Evolutionary conservation across 2,888 invertebrate genomes (phyloP).

Genomic region (Endomychus coccineus): DNA sequence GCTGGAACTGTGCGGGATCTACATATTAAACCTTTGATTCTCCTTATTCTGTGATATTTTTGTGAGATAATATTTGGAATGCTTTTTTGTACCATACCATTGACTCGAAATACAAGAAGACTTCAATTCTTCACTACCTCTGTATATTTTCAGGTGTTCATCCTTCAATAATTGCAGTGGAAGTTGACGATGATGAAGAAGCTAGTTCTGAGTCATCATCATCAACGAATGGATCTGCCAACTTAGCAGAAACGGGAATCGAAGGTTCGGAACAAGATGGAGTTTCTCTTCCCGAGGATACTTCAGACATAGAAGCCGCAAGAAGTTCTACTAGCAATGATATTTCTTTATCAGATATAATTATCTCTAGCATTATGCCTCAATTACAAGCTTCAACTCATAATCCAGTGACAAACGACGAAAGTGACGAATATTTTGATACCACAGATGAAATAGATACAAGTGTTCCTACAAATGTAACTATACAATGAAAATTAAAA

Average conservation of each 20-base stretch:
- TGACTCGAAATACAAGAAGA: not conserved
- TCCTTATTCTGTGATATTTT: no score
- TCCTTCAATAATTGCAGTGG: slow-evolving; percentile 37
- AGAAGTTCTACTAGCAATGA: not conserved
- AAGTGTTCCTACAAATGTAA: slow-evolving; percentile 3
- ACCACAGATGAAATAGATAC: slow-evolving; percentile 17
- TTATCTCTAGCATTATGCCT: not conserved
- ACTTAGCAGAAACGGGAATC: slow-evolving; percentile 29
- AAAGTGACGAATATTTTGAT: slow-evolving; percentile 26
- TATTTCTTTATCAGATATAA: not conserved
- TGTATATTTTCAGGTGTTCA: slow-evolving; percentile 34
- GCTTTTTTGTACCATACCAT: not conserved
- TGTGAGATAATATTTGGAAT: not conserved
- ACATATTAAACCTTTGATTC: no score
- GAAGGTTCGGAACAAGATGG: slow-evolving; percentile 24
- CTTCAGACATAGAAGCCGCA: not conserved
- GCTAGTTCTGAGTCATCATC: slow-evolving; percentile 23
- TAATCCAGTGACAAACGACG: not conserved
- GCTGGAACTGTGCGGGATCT: no score
- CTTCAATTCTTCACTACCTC: not conserved
- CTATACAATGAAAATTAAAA: not conserved
- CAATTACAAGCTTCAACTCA: not conserved
- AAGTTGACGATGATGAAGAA: slow-evolving; percentile 30
- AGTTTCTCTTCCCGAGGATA: slow-evolving; percentile 28
- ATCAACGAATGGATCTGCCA: slow-evolving; percentile 27